These are phyloP conservation scores for Bos indicus DNA, from an alignment of 2,113 vertebrate species.

Conservation along the genomic window DNA sequence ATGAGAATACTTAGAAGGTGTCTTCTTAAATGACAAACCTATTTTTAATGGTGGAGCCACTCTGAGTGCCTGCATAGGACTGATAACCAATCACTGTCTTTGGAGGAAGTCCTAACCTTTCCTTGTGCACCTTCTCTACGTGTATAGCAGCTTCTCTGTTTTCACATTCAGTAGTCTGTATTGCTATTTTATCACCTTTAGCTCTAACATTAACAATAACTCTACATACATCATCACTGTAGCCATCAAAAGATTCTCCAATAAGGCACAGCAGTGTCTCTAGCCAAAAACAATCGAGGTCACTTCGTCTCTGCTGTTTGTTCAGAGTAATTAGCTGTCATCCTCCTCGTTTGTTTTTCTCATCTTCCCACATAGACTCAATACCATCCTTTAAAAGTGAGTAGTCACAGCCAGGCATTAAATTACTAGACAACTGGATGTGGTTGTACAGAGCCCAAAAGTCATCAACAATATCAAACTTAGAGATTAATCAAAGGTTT, in stretches of 20 bases:
- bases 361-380: constrained; percentile 99
- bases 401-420: constrained; percentile 99
- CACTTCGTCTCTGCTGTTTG: constrained; percentile 94
- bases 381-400: constrained; percentile 99
- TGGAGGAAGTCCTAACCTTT: background rate
- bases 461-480: constrained; percentile 97
- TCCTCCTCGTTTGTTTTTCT: constrained; percentile 92
- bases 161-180: background rate
- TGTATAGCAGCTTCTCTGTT: background rate
- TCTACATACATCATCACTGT: constrained; percentile 96
- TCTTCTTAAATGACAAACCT: constrained; percentile 85
- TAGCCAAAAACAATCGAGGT: constrained; percentile 97
- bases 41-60: background rate
- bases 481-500: constrained; percentile 97
- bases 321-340: constrained; percentile 96
- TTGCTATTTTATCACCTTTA: constrained; percentile 94
- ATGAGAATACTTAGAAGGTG: constrained; percentile 83
- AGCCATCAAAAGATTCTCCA: constrained; percentile 95
- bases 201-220: constrained; percentile 95
- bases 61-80: background rate
- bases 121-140: background rate
- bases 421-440: constrained; percentile 98
- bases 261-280: constrained; percentile 98
- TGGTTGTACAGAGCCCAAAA: constrained; percentile 99
- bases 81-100: background rate